These are phyloP conservation scores for Yponomeuta malinellus DNA, from an alignment of 2,888 invertebrate genomes.

Conservation along the genomic window DNA sequence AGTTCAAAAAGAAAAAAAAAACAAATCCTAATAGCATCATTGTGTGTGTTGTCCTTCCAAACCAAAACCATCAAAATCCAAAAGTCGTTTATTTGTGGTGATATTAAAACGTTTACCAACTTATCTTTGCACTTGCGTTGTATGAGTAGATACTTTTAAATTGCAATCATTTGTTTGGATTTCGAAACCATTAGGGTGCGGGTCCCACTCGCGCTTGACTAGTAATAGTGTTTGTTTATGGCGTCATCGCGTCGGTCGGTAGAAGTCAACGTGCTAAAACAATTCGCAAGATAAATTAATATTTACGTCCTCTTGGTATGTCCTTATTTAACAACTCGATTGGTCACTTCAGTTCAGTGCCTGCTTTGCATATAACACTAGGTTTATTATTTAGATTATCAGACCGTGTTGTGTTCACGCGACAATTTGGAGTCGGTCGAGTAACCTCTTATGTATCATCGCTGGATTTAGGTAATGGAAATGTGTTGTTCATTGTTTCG, in stretches of 20 bases:
- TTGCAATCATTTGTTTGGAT: no score
- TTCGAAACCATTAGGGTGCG: no score
- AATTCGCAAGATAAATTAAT: not conserved
- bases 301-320: not conserved
- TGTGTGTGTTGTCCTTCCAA: no score
- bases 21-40: no score
- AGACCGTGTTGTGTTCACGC: slow-evolving; percentile 6
- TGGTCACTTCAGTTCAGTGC: not conserved
- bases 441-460: not conserved
- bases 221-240: not conserved
- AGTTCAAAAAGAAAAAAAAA: no score
- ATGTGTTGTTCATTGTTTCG: not conserved
- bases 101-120: no score
- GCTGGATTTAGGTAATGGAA: not conserved
- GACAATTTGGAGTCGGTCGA: not conserved
- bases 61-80: no score
- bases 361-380: slow-evolving; percentile 12
- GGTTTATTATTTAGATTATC: not conserved
- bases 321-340: slow-evolving; percentile 7
- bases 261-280: not conserved
- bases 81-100: no score
- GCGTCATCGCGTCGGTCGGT: not conserved
- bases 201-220: not conserved
- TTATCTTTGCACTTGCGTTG: no score
- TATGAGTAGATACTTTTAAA: no score